phyloP scores from a whole-genome alignment of 2,797 vertebrate genomes.

The Hypotaenidia okinawae region DNA sequence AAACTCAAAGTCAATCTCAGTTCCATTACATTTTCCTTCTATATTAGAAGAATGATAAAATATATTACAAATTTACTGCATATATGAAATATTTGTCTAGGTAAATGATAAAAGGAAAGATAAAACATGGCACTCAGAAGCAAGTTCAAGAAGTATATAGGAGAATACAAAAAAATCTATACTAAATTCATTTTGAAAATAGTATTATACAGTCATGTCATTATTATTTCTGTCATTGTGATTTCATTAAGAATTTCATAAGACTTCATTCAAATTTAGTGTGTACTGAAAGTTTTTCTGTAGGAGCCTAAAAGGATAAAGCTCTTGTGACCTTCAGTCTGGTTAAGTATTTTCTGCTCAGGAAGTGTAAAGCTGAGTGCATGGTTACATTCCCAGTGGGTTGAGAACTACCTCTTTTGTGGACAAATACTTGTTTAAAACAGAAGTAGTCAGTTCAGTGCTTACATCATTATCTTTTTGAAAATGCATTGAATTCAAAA shows the following conservation, averaged over 20 bases:
- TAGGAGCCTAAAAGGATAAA: not conserved
- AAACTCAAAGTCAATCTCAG: not conserved
- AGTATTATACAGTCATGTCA: not conserved
- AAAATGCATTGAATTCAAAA: not conserved
- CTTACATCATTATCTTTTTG: not conserved
- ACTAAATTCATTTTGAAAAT: not conserved
- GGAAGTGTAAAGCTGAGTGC: not conserved
- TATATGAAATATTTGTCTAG: not conserved
- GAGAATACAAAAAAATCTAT: not conserved
- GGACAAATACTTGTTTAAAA: not conserved
- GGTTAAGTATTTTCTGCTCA: not conserved
- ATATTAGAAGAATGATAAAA: not conserved
- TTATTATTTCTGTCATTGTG: not conserved
- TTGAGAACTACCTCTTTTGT: not conserved
- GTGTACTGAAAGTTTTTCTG: not conserved
- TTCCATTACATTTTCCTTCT: not conserved
- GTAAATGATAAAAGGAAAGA: not conserved
- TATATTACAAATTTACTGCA: not conserved
- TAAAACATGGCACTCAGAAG: not conserved
- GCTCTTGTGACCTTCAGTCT: not conserved
- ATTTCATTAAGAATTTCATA: slow-evolving; percentile 17
- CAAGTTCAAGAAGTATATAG: not conserved
- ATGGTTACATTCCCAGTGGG: not conserved
- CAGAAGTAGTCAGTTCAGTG: not conserved
- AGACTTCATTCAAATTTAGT: not conserved